A percentile compares a stretch with the other conserved stretches of the same genome.
Evolutionary conservation across 2,797 vertebrate genomes (phyloP).

Genomic region (Nasua narica): DNA sequence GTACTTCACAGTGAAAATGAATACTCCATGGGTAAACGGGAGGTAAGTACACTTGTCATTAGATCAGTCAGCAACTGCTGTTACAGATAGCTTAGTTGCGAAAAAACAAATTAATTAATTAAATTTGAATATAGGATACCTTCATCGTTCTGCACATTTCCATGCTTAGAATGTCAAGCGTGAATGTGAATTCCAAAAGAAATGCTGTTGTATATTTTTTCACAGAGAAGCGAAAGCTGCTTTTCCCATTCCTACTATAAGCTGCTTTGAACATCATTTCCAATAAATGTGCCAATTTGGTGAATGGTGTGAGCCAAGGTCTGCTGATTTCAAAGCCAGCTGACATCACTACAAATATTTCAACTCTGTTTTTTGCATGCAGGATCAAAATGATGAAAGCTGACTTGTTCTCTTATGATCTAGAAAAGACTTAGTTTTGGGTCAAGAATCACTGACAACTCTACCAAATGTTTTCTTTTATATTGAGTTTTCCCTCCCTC

Average conservation of each 20-base stretch:
- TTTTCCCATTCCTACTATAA: constrained; percentile 78
- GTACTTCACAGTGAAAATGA: not conserved
- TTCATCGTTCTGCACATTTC: not conserved
- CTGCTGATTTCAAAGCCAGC: constrained; percentile 80
- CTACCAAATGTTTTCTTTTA: constrained; percentile 66
- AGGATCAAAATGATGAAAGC: constrained; percentile 77
- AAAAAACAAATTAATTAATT: not conserved
- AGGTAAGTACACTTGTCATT: not conserved
- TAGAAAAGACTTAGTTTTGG: constrained; percentile 65
- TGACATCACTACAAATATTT: constrained; percentile 77
- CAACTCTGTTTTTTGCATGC: constrained; percentile 74
- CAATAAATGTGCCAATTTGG: constrained; percentile 76
- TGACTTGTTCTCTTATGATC: constrained; percentile 68
- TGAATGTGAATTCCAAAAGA: not conserved
- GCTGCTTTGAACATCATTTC: constrained; percentile 80
- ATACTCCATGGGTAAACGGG: not conserved
- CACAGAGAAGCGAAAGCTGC: constrained; percentile 68
- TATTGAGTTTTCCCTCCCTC: not conserved
- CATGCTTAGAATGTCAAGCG: not conserved
- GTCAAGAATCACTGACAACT: constrained; percentile 73
- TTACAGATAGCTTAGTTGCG: not conserved
- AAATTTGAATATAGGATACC: not conserved
- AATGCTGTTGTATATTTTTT: constrained; percentile 64
- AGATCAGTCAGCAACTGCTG: not conserved
- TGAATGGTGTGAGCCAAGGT: constrained; percentile 73